These are phyloP conservation scores for Drosophila yooni DNA, from an alignment of 2,888 invertebrate genomes.

Conservation along the genomic window DNA sequence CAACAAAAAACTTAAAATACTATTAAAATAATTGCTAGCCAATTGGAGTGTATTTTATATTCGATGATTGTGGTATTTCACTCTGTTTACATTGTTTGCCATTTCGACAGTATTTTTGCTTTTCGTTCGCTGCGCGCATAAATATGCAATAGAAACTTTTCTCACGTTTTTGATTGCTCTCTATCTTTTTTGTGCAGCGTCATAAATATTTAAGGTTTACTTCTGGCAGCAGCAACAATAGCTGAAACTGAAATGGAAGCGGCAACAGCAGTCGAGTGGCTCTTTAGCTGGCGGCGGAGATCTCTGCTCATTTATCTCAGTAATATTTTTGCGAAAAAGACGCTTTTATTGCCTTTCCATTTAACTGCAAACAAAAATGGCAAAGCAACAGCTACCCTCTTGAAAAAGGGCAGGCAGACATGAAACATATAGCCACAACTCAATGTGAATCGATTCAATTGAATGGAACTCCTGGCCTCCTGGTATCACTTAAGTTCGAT, in stretches of 20 bases:
- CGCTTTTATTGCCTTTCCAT: conserved; percentile 31
- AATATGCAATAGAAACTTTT: conserved; percentile 80
- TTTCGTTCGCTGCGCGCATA: conserved; percentile 57
- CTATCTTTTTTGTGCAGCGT: conserved; percentile 65
- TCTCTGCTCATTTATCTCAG: conserved; percentile 40
- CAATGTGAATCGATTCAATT: conserved; percentile 10
- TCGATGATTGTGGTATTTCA: conserved; percentile 10
- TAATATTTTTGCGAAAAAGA: conserved; percentile 19
- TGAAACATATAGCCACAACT: not conserved
- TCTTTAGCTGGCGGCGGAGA: conserved; percentile 3
- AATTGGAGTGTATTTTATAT: conserved; percentile 29
- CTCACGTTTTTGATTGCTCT: conserved; percentile 76
- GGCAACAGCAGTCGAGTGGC: conserved; percentile 22
- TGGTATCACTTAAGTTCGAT: conserved; percentile 1
- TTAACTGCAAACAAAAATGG: conserved; percentile 25
- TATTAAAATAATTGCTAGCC: not conserved
- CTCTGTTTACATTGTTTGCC: conserved; percentile 13
- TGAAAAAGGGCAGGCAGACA: not conserved
- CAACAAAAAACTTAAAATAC: not conserved
- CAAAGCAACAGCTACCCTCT: conserved; percentile 18
- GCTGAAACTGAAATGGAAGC: not conserved
- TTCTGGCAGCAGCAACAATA: conserved; percentile 32
- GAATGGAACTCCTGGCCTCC: conserved; percentile 9
- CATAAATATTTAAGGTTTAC: conserved; percentile 77
- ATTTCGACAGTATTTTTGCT: conserved; percentile 24